phyloP scores from a whole-genome alignment of 92 coral and sea anemone species.

The Palythoa caribaeorum region DNA sequence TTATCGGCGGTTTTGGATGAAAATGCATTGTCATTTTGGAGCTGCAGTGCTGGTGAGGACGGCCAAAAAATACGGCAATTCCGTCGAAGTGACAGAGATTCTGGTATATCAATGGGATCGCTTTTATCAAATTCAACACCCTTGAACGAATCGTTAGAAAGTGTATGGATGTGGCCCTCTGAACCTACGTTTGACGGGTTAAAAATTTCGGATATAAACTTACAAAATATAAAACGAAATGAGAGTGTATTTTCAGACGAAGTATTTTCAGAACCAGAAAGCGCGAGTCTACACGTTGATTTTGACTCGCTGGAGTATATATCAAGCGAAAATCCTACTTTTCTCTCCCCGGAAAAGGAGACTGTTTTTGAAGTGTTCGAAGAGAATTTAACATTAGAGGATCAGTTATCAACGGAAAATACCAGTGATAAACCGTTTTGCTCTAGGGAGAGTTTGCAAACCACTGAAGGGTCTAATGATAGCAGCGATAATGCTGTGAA shows the following conservation, averaged over 20 bases:
- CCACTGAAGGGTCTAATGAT: constrained; percentile 6
- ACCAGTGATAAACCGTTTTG: not conserved
- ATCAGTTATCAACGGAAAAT: constrained; percentile 4
- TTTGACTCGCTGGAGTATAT: constrained; percentile 10
- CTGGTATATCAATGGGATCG: constrained; percentile 41
- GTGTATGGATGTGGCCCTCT: constrained; percentile 29
- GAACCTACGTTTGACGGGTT: not conserved
- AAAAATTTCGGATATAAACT: not conserved
- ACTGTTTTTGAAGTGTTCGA: not conserved
- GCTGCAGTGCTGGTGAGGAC: not conserved
- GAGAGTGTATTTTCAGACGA: constrained; percentile 34
- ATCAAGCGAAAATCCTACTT: constrained; percentile 10
- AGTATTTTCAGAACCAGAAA: constrained; percentile 29
- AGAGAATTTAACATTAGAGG: constrained; percentile 8
- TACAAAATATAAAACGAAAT: not conserved
- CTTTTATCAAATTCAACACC: not conserved
- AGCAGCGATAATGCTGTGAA: constrained; percentile 33
- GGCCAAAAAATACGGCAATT: not conserved
- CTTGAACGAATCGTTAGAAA: constrained; percentile 25
- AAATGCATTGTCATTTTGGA: not conserved
- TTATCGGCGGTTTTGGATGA: not conserved
- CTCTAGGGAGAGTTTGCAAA: not conserved
- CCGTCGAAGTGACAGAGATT: constrained; percentile 41
- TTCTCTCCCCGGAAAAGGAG: not conserved
- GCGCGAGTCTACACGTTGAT: not conserved